Evolutionary conservation across 2,797 vertebrate genomes (phyloP).

Genomic region (Microchirus variegatus): DNA sequence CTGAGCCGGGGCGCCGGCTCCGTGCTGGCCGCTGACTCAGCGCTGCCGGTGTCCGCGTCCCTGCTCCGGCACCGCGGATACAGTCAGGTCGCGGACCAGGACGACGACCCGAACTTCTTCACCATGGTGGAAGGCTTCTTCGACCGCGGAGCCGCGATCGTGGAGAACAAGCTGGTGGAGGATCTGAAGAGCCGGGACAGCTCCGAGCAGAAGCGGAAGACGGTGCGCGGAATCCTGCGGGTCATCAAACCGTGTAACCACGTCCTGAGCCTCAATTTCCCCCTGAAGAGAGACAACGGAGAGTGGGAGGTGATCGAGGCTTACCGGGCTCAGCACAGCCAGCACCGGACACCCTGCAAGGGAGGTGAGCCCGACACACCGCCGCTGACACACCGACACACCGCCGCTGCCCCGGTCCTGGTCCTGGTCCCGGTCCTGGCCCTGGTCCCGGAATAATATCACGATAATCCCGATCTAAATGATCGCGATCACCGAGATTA

Average conservation of each 20-base stretch:
- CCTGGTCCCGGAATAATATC: too few species aligned
- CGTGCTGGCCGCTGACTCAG: constrained; percentile 63
- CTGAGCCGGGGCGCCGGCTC: constrained; percentile 73
- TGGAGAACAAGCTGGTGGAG: constrained; percentile 93
- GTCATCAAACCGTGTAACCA: constrained; percentile 98
- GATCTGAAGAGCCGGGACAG: constrained; percentile 87
- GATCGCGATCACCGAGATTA: too few species aligned
- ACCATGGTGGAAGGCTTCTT: constrained; percentile 97
- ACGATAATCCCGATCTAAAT: too few species aligned
- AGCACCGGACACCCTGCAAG: constrained; percentile 95
- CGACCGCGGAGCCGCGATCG: constrained; percentile 90
- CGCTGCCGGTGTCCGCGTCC: constrained; percentile 67
- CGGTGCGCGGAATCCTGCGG: constrained; percentile 90
- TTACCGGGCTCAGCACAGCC: constrained; percentile 96
- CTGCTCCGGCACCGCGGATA: constrained; percentile 81
- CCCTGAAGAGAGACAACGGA: constrained; percentile 90
- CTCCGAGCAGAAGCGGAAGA: constrained; percentile 87
- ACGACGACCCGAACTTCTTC: constrained; percentile 94
- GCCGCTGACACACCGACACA: too few species aligned
- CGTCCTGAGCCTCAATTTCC: constrained; percentile 91
- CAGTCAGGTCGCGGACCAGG: constrained; percentile 83
- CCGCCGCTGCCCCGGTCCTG: background rate
- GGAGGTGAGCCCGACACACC: constrained; percentile 83
- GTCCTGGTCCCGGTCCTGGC: background rate
- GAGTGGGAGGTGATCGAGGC: constrained; percentile 95